phyloP scores from a whole-genome alignment of 2,888 invertebrate genomes.

The Ormyrus rosae region DNA sequence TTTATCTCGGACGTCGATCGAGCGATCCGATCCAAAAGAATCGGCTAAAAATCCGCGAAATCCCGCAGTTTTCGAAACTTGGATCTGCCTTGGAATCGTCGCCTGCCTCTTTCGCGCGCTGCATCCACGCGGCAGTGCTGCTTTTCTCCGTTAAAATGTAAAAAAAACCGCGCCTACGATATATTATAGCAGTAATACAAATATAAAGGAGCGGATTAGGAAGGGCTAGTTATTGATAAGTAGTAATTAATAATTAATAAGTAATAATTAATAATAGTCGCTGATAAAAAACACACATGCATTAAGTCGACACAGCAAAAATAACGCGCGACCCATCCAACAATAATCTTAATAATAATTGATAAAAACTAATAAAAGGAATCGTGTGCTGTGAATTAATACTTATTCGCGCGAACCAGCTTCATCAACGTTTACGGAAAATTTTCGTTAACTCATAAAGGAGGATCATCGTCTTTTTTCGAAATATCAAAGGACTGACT shows the following conservation, averaged over 20 bases:
- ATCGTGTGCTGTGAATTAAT: conserved; percentile 50
- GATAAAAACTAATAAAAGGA: conserved; percentile 56
- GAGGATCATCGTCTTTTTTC: conserved; percentile 2
- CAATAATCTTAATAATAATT: conserved; percentile 58
- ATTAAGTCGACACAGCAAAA: conserved; percentile 44
- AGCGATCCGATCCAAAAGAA: conserved; percentile 15
- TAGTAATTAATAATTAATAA: conserved; percentile 38
- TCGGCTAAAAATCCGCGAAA: neutral
- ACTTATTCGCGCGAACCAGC: conserved; percentile 35
- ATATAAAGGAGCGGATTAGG: conserved; percentile 11
- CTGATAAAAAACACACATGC: conserved; percentile 60
- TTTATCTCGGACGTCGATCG: conserved; percentile 11
- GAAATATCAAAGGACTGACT: conserved; percentile 5
- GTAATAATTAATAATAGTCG: conserved; percentile 25
- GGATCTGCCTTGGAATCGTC: neutral
- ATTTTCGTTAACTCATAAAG: conserved; percentile 37
- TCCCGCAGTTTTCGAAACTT: neutral
- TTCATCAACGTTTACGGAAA: conserved; percentile 12
- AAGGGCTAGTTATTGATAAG: conserved; percentile 25
- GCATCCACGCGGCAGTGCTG: conserved; percentile 16
- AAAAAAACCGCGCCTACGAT: conserved; percentile 3
- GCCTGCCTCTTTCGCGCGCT: conserved; percentile 10
- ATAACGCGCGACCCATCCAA: conserved; percentile 56
- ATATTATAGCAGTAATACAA: neutral
- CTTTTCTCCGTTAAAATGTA: conserved; percentile 7